Conservation (phyloP, 1,140 invertebrate species). For the Reticulitermes speratus region DNA sequence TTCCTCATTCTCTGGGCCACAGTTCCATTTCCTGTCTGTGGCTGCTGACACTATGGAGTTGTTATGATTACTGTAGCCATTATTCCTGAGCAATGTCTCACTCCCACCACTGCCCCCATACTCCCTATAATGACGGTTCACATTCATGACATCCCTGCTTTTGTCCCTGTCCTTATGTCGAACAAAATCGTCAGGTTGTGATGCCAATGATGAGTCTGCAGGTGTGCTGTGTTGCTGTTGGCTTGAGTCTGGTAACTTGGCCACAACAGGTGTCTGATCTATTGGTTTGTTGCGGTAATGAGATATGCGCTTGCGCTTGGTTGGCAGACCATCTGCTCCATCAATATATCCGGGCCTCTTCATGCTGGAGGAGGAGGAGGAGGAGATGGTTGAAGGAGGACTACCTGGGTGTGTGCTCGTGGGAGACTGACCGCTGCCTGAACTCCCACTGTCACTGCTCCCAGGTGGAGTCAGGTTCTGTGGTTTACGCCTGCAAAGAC, state of each 20-base stretch:
- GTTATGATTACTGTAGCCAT: neutral
- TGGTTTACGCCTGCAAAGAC: slow-evolving; percentile 69
- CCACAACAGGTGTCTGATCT: neutral
- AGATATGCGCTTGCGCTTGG: slow-evolving; percentile 79
- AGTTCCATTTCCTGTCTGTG: neutral
- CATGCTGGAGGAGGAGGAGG: slow-evolving; percentile 44
- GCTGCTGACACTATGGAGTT: neutral
- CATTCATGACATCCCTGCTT: slow-evolving; percentile 38
- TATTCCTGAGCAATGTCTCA: slow-evolving; percentile 4
- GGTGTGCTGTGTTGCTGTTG: neutral
- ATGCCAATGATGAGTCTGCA: neutral
- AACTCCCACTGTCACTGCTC: slow-evolving; percentile 74
- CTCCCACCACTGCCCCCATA: neutral
- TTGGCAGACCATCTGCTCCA: slow-evolving; percentile 60
- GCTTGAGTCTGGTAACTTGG: slow-evolving; percentile 13
- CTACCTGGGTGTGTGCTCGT: slow-evolving; percentile 67
- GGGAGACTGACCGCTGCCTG: slow-evolving; percentile 65
- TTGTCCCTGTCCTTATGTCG: slow-evolving; percentile 18
- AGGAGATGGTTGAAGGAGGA: slow-evolving; percentile 52
- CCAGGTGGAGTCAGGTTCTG: slow-evolving; percentile 84
- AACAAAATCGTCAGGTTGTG: neutral
- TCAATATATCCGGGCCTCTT: slow-evolving; percentile 60
- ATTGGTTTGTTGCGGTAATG: slow-evolving; percentile 62
- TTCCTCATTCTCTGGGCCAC: neutral
- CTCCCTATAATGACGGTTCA: slow-evolving; percentile 46